Evolutionary conservation across 2,797 vertebrate genomes (phyloP).

Genomic region (Epinephelus malabaricus): DNA sequence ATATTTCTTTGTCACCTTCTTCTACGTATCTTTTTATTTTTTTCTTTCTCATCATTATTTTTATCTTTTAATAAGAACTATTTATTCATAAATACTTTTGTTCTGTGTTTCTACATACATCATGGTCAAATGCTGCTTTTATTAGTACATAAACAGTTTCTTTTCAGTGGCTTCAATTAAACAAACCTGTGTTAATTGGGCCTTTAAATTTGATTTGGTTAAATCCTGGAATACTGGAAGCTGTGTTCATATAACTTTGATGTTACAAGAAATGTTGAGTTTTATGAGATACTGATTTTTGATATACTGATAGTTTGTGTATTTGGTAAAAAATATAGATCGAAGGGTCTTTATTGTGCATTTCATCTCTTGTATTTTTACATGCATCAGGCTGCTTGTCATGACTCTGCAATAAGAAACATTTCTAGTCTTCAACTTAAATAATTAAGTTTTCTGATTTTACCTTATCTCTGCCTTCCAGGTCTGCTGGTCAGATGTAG

Average conservation of each 20-base stretch:
- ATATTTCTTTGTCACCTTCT: not conserved
- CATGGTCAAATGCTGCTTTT: not conserved
- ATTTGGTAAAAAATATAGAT: not conserved
- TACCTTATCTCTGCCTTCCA: conserved; percentile 65
- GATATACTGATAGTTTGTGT: not conserved
- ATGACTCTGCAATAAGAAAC: too few relatives aligned
- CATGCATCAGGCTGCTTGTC: not conserved
- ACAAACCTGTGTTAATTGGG: not conserved
- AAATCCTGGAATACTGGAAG: not conserved
- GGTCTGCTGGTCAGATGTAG: conserved; percentile 97
- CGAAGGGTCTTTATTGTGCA: not conserved
- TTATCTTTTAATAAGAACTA: not conserved
- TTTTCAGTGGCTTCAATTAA: not conserved
- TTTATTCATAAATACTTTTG: too few relatives aligned
- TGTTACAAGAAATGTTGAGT: not conserved
- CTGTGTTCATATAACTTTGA: not conserved
- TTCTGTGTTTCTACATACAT: too few relatives aligned
- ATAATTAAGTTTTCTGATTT: not conserved
- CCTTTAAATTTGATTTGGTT: not conserved
- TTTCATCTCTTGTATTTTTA: not conserved
- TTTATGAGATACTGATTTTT: not conserved
- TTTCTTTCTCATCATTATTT: not conserved
- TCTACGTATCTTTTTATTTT: not conserved
- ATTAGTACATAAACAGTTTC: not conserved
- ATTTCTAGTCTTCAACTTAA: not conserved